Evolutionary conservation across 2,113 vertebrate genomes (phyloP), one percentile per base, ranked within the genome.

Genomic region (Semnopithecus entellus): DNA sequence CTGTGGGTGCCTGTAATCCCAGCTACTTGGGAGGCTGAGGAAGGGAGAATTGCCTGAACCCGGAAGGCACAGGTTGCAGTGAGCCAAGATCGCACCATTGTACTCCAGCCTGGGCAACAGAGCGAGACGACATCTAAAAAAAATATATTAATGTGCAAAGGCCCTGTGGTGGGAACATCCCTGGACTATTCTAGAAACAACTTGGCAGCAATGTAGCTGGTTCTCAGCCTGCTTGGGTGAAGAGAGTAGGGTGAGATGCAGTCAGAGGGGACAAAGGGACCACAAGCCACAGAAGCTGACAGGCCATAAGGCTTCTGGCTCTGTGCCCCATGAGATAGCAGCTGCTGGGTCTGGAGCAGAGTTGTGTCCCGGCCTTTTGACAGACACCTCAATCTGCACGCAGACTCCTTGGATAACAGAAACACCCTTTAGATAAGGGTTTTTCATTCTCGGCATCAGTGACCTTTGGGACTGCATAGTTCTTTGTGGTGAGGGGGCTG

Each of bases 211-310:
- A 0, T 4, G 10, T 17, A 55, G 30, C 18, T 38, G 59, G 2
- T 45, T 48, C 43, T 3, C 32, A 43, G n/a, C 10, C 3, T 45
- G 22, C 45, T 6, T n/a, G 50, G 16, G 4, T 25, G 12, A 45
- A 38, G 50, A 40, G 14, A 32, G 0, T 1, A 8, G 61, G 38
- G 12, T 1, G 9, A 50, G 48, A 20, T 2, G 16, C 50, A n/a
- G 9, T 22, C 43, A 7, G 52, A 45, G 18, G 35, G 40, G n/a
- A 6, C 1, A 12, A 3, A 0, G 22, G n/a, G 40, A 13, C 25
- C 40, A 27, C 23, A 27, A 3, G 11, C 8, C 18, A 23, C 48
- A 23, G 66, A 52, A 48, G 23, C 27, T 14, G 6, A 5, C 0
- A 8, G 55, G 30, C 8, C 48, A 50, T 3, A 18, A 52, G 72